Evolutionary conservation across 2,113 vertebrate genomes (phyloP).

Genomic region (Emydura subglobosa): DNA sequence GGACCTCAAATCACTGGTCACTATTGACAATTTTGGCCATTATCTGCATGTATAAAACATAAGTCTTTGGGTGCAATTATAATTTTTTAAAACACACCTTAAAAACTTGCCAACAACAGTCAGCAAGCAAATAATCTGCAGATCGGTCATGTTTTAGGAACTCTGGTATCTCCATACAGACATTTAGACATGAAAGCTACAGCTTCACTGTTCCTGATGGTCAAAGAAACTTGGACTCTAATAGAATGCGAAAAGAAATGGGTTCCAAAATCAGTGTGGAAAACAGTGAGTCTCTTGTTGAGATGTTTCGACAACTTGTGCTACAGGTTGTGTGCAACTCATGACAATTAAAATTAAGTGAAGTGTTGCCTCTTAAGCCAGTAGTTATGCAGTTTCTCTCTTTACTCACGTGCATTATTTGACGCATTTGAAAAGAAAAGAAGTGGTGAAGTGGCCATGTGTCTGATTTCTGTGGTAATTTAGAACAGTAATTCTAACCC

Average conservation of each 20-base stretch:
- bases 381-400: not conserved
- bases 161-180: not conserved
- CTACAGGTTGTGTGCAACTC: not conserved
- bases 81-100: not conserved
- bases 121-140: rapidly evolving
- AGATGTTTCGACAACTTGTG: not conserved
- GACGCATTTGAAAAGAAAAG: not conserved
- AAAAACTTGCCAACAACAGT: not conserved
- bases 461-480: not conserved
- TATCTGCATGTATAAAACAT: not conserved
- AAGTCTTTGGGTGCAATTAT: not conserved
- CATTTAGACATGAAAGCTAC: not conserved
- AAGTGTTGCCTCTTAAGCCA: not conserved
- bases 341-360: not conserved
- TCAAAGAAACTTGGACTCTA: not conserved
- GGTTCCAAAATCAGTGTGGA: not conserved
- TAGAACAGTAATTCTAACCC: not conserved
- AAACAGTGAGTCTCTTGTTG: not conserved
- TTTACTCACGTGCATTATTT: rapidly evolving
- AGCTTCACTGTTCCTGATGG: not conserved
- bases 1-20: not conserved
- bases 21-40: not conserved
- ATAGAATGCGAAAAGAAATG: not conserved
- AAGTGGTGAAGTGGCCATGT: not conserved
- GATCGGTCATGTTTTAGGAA: not conserved